These are phyloP conservation scores for Syndactyla subalaris DNA, from an alignment of 2,797 vertebrate genomes.

Conservation along the genomic window DNA sequence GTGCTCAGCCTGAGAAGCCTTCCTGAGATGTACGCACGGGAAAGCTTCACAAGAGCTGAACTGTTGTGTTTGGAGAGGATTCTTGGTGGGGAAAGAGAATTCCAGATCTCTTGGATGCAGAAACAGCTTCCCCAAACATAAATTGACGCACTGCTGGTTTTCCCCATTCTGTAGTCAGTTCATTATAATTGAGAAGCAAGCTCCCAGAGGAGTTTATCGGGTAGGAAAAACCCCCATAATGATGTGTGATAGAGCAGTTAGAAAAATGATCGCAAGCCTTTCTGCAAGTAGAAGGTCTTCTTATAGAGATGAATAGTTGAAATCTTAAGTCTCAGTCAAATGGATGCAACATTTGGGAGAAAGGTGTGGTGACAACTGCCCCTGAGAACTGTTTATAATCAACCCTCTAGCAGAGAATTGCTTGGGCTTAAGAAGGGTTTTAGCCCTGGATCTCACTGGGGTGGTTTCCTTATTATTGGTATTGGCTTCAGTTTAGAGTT, in stretches of 20 bases:
- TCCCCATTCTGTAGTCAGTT: neutral
- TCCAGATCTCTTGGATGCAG: neutral
- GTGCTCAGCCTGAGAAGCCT: neutral
- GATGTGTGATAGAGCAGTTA: neutral
- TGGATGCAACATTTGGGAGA: neutral
- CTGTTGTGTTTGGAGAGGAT: neutral
- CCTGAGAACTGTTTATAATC: neutral
- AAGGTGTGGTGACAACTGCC: neutral
- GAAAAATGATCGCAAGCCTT: neutral
- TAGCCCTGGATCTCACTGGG: neutral
- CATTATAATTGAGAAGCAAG: neutral
- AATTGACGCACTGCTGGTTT: neutral
- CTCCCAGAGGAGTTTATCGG: neutral
- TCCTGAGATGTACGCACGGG: neutral
- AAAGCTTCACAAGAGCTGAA: neutral
- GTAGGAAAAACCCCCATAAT: neutral
- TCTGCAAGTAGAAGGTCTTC: neutral
- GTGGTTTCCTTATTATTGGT: neutral
- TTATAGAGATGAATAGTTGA: neutral
- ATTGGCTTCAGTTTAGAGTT: neutral
- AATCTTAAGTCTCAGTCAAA: neutral
- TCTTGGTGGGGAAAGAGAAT: neutral
- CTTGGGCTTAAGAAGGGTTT: neutral
- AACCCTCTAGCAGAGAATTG: neutral
- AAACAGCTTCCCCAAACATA: neutral